Conservation (phyloP, 2,888 invertebrate genomes). For the Polyommatus icarus region DNA sequence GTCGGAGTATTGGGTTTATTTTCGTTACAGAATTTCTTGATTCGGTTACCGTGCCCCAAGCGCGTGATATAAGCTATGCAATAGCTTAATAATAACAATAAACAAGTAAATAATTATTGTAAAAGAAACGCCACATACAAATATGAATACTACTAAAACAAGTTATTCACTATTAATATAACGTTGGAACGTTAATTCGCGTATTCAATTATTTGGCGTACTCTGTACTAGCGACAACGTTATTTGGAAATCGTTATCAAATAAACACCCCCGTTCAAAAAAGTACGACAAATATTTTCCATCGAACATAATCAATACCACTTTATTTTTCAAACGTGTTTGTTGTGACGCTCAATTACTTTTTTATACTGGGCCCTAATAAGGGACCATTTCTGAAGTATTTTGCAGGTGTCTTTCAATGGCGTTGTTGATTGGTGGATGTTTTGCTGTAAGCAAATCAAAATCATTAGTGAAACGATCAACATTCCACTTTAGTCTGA, state of each 20-base stretch:
- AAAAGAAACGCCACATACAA: background rate
- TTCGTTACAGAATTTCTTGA: no score
- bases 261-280: background rate
- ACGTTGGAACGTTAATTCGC: background rate
- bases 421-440: no score
- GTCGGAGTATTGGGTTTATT: no score
- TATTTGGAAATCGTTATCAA: background rate
- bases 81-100: no score
- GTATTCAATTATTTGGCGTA: background rate
- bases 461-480: no score
- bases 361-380: background rate
- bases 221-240: background rate
- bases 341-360: background rate
- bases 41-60: no score
- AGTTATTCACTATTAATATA: background rate
- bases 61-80: no score
- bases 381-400: no score
- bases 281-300: background rate
- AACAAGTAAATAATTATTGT: no score
- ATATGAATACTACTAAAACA: background rate
- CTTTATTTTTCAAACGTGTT: constrained; percentile 6
- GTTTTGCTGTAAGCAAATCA: no score
- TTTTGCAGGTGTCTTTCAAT: no score
- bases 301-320: background rate
- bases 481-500: no score